Evolutionary conservation across 2,888 invertebrate species (phyloP), one percentile per base, ranked within the genome.

Genomic region (Steinernema hermaphroditum): DNA sequence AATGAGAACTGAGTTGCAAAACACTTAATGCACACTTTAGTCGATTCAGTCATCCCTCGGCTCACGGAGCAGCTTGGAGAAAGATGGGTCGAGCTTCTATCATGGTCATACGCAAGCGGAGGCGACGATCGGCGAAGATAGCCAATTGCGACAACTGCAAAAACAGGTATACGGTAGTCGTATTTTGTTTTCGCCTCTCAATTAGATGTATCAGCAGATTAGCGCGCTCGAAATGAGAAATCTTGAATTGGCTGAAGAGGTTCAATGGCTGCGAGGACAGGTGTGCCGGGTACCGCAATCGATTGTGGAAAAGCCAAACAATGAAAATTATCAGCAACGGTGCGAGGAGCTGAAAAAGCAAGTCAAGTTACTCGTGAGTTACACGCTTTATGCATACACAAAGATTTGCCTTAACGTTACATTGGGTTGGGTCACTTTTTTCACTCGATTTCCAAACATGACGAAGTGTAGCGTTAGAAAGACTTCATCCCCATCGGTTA

Each of bases 181-280:
- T n/a, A n/a, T n/a, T n/a, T n/a, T n/a, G n/a, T n/a, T n/a, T n/a
- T n/a, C n/a, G n/a, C n/a, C n/a, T n/a, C n/a, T 19, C 6, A 49
- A 49, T 12, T 49, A n/a, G 19, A 9, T 41, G 9, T 12, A 12
- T 49, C 19, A 12, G 49, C 49, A 49, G 49, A 49, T 49, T 49
- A 49, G 49, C 49, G 49, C 49, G 49, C 19, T 49, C 6, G 49
- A 49, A 49, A 49, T 49, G 49, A 12, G 49, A n/a, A 49, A 49
- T n/a, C 9, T 49, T n/a, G 49, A 49, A 49, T 19, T 49, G 6
- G 9, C 49, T 12, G 49, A 49, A n/a, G 49, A 49, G 49, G 49
- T 49, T 49, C 49, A 49, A n/a, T 49, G 49, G 49, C 19, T 49
- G 49, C 49, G 49, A 9, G 49, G 49, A 49, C 49, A 49, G 49